A percentile compares a stretch with the other conserved stretches of the same genome.
These are phyloP conservation scores for Amphipoea lucens DNA, from an alignment of 2,888 invertebrate genomes.

Conservation along the genomic window DNA sequence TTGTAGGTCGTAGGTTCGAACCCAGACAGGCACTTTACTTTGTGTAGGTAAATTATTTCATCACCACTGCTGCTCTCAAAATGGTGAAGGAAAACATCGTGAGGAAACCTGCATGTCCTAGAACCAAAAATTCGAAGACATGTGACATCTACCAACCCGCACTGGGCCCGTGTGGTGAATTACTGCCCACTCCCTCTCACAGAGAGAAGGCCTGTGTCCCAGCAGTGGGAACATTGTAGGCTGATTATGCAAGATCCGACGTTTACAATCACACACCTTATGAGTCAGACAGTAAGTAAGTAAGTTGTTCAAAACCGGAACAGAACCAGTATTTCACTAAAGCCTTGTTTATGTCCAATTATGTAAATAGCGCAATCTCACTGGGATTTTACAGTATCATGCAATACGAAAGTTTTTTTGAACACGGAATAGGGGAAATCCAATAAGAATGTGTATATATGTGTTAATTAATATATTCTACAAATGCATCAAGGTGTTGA, in stretches of 20 bases:
- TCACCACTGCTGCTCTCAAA: no score
- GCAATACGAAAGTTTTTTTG: slow-evolving; percentile 32
- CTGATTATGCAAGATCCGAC: background rate
- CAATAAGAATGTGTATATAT: slow-evolving; percentile 1
- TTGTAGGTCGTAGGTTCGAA: no score
- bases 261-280: background rate
- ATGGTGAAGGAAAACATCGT: no score
- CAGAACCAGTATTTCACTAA: slow-evolving; percentile 47
- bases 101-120: no score
- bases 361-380: slow-evolving; percentile 45
- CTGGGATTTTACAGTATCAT: slow-evolving; percentile 44
- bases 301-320: slow-evolving; percentile 40
- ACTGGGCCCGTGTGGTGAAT: no score
- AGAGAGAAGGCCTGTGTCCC: no score
- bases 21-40: no score
- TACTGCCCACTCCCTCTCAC: no score
- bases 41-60: no score
- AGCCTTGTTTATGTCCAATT: slow-evolving; percentile 38
- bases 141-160: no score
- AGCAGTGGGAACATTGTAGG: no score
- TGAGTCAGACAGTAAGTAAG: slow-evolving; percentile 26
- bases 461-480: background rate
- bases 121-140: no score
- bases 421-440: slow-evolving; percentile 25
- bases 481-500: background rate